Conservation (phyloP, 2,888 invertebrate species). For the Chrysolina haemoptera region DNA sequence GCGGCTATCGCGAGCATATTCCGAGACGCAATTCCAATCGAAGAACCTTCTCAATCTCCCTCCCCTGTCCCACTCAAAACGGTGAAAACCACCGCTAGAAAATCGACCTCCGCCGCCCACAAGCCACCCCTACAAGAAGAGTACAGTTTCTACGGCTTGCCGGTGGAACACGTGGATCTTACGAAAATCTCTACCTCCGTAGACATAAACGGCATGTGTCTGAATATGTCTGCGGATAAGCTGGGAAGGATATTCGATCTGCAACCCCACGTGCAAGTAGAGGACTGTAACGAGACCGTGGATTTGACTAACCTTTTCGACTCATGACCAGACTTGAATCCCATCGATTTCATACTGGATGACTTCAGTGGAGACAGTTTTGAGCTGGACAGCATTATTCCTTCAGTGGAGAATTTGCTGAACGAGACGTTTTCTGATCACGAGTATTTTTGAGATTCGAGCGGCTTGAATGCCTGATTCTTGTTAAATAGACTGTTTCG, state of each 20-base stretch:
- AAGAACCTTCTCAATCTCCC: neutral
- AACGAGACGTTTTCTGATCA: slow-evolving; percentile 36
- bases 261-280: slow-evolving; percentile 70
- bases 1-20: slow-evolving; percentile 38
- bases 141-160: slow-evolving; percentile 72
- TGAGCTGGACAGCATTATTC: slow-evolving; percentile 57
- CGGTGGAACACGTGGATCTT: slow-evolving; percentile 66
- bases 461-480: neutral
- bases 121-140: slow-evolving; percentile 51
- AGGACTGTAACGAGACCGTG: slow-evolving; percentile 61
- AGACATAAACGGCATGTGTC: slow-evolving; percentile 71
- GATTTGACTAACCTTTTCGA: slow-evolving; percentile 33
- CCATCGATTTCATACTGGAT: slow-evolving; percentile 46
- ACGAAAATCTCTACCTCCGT: slow-evolving; percentile 71
- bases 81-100: slow-evolving; percentile 69
- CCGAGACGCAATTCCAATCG: slow-evolving; percentile 31
- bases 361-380: slow-evolving; percentile 54
- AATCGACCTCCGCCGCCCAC: slow-evolving; percentile 68
- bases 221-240: slow-evolving; percentile 71
- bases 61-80: slow-evolving; percentile 44
- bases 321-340: slow-evolving; percentile 47
- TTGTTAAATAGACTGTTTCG: neutral
- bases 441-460: slow-evolving; percentile 25
- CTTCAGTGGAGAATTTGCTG: slow-evolving; percentile 48
- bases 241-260: slow-evolving; percentile 72